Base-by-base conservation (phyloP, 2,888 invertebrate genomes). In the Ophonus ardosiacus region DNA sequence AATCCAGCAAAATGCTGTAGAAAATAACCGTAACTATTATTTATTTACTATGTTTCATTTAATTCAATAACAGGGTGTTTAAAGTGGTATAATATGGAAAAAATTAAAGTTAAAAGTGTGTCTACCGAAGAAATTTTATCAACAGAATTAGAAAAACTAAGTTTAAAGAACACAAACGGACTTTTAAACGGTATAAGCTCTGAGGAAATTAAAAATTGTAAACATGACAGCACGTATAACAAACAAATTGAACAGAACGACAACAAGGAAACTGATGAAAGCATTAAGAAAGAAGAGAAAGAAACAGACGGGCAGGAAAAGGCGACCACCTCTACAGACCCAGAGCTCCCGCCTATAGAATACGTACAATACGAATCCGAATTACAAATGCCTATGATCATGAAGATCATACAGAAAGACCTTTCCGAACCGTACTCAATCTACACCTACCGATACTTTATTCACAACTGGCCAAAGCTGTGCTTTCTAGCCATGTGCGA, bases 391-490 rank as follows among this genome's bases (percentile, higher is more conserved):
- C 97, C 98, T 89, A 97, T 98, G 92, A 99, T 99, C 88, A 99
- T 99, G 98, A 96, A 96, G 93, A 95, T 99, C 90, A 99, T 99
- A 91, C 98, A 99, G 91, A 98, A 98, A 92, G 99, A 99, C 93
- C 94, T 99, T 88, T 99, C 99, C 86, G 99, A 99, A 94, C 99
- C 99, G 57, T 99, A 99, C 93, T 99, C 99, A 87, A 99, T 99
- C 93, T 99, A 99, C 92, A 99, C 99, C 40, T 99, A 99, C 93
- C 96, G 99, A 93, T 99, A 99, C 94, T 99, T 99, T 93, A 99
- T 99, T 91, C 98, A 99, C 92, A 99, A 99, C 92, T 99, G 99
- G 99, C 99, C 99, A 91, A 97, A 99, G 92, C 93, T 99, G 88
- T 99, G 99, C 93, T 98, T 98, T 93, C 93, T 99, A 93, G 98